Evolutionary conservation across 2,797 vertebrate genomes (phyloP), one percentile per base, ranked within the genome.

Genomic region (Carcharodon carcharias): DNA sequence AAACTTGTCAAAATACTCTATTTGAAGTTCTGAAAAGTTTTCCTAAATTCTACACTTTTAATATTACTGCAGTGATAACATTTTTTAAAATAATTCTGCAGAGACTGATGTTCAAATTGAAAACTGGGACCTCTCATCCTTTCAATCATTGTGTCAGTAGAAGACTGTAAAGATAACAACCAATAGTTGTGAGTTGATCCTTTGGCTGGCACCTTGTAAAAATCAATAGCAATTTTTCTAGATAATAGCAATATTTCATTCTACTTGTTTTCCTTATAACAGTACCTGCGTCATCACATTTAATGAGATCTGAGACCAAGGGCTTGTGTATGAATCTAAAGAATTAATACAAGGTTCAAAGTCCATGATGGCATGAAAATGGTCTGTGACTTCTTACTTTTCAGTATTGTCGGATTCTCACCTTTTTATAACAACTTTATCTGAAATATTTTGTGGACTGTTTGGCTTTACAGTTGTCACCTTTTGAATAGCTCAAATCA

Each of bases 201-300:
- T 85, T 85, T 50, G 40, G 40, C 18, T 85, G 82, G 82, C 82
- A 50, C 40, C 40, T 50, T 50, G 21, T 50, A 50, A 85, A 82
- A 85, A 85, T 85, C 82, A 85, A 85, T 85, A 85, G 80, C 82
- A 85, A 85, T 50, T 85, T 85, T 85, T 82, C 21, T 85, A 23
- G 45, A 50, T 85, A 85, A 85, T 50, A 85, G 18, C 82, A 85
- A 85, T 85, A 85, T 85, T 85, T 85, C 40, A 85, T 85, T 85
- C 40, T 23, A 45, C 82, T 85, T 85, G 82, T 50, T 85, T 85
- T 8, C 82, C 21, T 85, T 21, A 50, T 50, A 85, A 45, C 82
- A 85, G 82, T 21, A 23, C 82, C 18, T 45, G 45, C 40, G 7
- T 85, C 82, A 85, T 85, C 82, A 50, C 82, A 26, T 85, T 85